phyloP scores from a whole-genome alignment of 2,797 vertebrate species.

The Sparidentex hasta region DNA sequence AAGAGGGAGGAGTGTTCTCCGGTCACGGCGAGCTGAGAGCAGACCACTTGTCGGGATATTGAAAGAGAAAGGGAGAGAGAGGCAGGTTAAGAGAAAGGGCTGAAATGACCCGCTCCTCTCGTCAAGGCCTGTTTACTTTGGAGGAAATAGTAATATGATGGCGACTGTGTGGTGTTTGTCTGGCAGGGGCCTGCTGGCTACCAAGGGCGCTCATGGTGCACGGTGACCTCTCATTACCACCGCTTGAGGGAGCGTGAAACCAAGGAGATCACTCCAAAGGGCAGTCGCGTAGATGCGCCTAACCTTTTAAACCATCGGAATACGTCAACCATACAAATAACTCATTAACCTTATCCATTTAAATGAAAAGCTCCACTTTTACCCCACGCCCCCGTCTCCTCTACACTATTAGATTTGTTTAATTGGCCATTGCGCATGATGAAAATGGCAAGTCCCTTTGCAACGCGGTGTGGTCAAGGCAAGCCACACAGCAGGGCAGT shows the following conservation, averaged over 20 bases:
- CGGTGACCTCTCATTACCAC: constrained; percentile 86
- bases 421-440: constrained; percentile 82
- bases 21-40: constrained; percentile 66
- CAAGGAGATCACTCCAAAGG: constrained; percentile 85
- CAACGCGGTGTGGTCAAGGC: constrained; percentile 52
- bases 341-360: constrained; percentile 91
- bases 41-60: constrained; percentile 81
- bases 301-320: constrained; percentile 87
- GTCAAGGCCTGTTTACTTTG: constrained; percentile 73
- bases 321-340: constrained; percentile 90
- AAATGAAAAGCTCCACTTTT: constrained; percentile 83
- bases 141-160: constrained; percentile 72
- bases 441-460: constrained; percentile 77
- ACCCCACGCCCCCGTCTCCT: constrained; percentile 52
- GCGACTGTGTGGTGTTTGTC: constrained; percentile 56
- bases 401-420: constrained; percentile 81
- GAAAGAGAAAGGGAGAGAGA: constrained; percentile 61
- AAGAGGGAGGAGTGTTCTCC: constrained; percentile 68
- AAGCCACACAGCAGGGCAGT: constrained; percentile 27
- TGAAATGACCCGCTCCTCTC: constrained; percentile 69
- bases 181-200: constrained; percentile 60
- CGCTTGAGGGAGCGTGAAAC: constrained; percentile 85
- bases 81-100: constrained; percentile 62
- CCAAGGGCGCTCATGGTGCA: constrained; percentile 67
- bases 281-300: constrained; percentile 84